Percentiles rank a stretch among this genome's conserved stretches.
Conservation (phyloP, 1,140 invertebrate species). For the Drosophila paulistorum region DNA sequence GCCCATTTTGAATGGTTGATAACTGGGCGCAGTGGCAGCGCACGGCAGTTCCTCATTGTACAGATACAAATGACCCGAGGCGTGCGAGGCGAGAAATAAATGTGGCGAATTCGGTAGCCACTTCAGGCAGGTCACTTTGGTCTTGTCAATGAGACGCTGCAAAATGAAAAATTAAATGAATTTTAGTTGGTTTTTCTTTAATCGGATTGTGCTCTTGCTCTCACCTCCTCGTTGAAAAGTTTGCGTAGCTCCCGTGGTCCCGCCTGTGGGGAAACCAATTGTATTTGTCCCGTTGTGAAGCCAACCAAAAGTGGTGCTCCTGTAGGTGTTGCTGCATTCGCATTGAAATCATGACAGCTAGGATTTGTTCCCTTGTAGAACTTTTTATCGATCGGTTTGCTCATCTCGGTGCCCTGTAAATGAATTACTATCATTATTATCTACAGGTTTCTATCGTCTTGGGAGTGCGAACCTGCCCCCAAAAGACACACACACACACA, state of each 20-base stretch:
- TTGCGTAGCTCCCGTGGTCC: slow-evolving; percentile 97
- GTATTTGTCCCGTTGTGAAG: slow-evolving; percentile 98
- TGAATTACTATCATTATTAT: slow-evolving; percentile 14
- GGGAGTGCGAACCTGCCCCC: slow-evolving; percentile 8
- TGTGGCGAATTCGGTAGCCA: slow-evolving; percentile 98
- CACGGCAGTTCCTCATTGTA: slow-evolving; percentile 98
- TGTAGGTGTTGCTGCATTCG: slow-evolving; percentile 90
- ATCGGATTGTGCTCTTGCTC: slow-evolving; percentile 12
- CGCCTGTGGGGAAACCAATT: slow-evolving; percentile 98
- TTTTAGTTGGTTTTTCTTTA: too few relatives aligned
- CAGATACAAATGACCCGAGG: slow-evolving; percentile 98
- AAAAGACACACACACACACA: background rate
- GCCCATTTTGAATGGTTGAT: slow-evolving; percentile 97
- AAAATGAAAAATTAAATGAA: background rate
- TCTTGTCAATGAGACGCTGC: slow-evolving; percentile 98
- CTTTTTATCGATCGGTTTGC: slow-evolving; percentile 98
- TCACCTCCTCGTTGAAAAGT: slow-evolving; percentile 99
- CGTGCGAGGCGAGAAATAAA: slow-evolving; percentile 96
- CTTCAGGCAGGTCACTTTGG: slow-evolving; percentile 98
- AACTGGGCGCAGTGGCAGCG: slow-evolving; percentile 92
- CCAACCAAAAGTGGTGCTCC: slow-evolving; percentile 95
- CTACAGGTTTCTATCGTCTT: background rate
- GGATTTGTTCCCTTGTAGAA: slow-evolving; percentile 99
- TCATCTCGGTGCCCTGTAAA: slow-evolving; percentile 94
- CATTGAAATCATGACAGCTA: slow-evolving; percentile 99